Evolutionary conservation across 2,113 vertebrate genomes (phyloP).

Genomic region (Ivindomyrus marchei): DNA sequence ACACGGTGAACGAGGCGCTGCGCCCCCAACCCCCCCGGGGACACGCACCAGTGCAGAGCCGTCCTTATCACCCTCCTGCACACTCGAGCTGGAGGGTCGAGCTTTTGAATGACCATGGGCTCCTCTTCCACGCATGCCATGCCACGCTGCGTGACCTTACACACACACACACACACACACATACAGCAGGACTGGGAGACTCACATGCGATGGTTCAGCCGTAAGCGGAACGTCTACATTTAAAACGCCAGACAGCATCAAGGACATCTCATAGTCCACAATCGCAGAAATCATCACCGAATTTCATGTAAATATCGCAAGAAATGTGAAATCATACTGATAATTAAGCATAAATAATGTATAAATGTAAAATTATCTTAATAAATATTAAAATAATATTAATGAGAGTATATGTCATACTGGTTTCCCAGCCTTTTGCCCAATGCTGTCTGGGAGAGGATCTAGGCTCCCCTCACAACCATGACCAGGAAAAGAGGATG

Average conservation of each 20-base stretch:
- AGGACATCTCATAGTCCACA: background rate
- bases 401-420: background rate
- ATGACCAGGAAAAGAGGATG: background rate
- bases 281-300: background rate
- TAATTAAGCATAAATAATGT: background rate
- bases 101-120: background rate
- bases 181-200: background rate
- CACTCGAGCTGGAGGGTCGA: conserved; percentile 9
- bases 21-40: background rate
- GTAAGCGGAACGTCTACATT: background rate
- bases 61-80: conserved; percentile 46
- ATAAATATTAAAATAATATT: background rate
- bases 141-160: background rate
- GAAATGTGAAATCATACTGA: background rate
- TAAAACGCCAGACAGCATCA: background rate
- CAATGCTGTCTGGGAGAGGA: background rate
- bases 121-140: background rate
- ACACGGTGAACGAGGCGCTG: conserved; percentile 66
- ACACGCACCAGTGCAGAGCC: conserved; percentile 43
- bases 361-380: background rate
- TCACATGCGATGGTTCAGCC: background rate
- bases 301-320: background rate
- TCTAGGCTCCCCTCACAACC: background rate
- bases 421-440: background rate
- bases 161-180: background rate